These are phyloP conservation scores for Macaria notata DNA, from an alignment of 2,888 invertebrate genomes.

Conservation along the genomic window DNA sequence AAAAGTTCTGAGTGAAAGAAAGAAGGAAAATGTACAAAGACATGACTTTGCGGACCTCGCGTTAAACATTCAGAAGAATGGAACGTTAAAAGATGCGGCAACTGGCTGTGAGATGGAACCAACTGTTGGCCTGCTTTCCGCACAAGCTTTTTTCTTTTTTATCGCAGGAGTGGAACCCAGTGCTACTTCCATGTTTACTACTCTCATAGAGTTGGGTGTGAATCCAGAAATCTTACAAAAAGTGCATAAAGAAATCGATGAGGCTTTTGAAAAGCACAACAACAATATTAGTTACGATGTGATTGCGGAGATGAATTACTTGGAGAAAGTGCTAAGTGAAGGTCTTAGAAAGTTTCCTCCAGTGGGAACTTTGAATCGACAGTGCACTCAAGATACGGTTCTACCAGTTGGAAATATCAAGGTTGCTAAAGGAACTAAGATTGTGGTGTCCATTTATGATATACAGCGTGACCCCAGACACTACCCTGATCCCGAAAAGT, in stretches of 20 bases:
- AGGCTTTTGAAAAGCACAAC: constrained; percentile 5
- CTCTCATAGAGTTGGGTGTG: constrained; percentile 5
- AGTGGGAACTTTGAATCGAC: constrained; percentile 47
- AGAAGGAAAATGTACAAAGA: constrained; percentile 43
- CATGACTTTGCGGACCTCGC: constrained; percentile 60
- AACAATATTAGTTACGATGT: background rate
- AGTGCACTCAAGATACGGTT: constrained; percentile 48
- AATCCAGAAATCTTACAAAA: constrained; percentile 3
- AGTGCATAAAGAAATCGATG: constrained; percentile 12
- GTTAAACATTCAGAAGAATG: constrained; percentile 48
- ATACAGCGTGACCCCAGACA: constrained; percentile 66
- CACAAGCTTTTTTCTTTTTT: constrained; percentile 9
- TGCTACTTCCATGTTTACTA: constrained; percentile 1
- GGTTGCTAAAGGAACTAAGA: constrained; percentile 52
- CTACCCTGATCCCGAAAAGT: constrained; percentile 69
- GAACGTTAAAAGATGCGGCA: constrained; percentile 43
- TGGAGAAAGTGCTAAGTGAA: constrained; percentile 5
- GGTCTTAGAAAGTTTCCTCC: constrained; percentile 45
- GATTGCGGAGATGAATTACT: constrained; percentile 1
- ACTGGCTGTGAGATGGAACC: constrained; percentile 27
- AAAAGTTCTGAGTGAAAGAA: constrained; percentile 45
- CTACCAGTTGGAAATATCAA: constrained; percentile 58
- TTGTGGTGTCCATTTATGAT: constrained; percentile 54
- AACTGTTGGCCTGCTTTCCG: constrained; percentile 2
- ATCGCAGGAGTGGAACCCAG: constrained; percentile 5